Evolutionary conservation across 2,797 vertebrate species (phyloP), one percentile per base, ranked within the genome.

Genomic region (Phrynocephalus vlangalii): DNA sequence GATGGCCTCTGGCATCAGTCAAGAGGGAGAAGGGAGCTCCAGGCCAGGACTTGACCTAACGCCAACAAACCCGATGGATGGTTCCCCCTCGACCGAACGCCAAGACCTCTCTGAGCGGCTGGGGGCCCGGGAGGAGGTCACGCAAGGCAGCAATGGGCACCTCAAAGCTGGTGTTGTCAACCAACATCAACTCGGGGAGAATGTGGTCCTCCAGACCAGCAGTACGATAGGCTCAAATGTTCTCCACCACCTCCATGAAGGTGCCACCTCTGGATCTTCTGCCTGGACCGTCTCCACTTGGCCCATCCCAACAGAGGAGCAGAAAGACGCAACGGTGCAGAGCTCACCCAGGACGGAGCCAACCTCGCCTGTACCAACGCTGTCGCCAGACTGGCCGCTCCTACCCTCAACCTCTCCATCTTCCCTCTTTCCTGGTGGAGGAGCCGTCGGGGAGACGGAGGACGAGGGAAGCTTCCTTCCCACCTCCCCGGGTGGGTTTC

Each of bases 1-100:
- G 24, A 16, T 79, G 0, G 28, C 71, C 2, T 10, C 8, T 8
- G 0, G 28, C 2, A 1, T 0, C 0, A 0, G 48, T 10, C 24
- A 0, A n/a, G 0, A 6, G 26, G 79, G 38, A 0, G 30, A 6
- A n/a, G 86, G 48, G 72, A 38, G 28, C 13, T 3, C 70, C 6
- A 28, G 10, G 13, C 3, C 6, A 0, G 26, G 24, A 16, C 26
- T 28, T 5, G 13, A 26, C 28, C 13, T 2, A n/a, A 77, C 28
- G 5, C 4, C 1, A 9, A 26, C 10, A 3, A 18, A 1, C 6
- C 72, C n/a, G 0, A 11, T 13, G 9, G 77, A 60, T 7, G 30
- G 60, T 26, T 44, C 87, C 15, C 8, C 18, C 1, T 7, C 13
- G 2, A 60, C 60, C 0, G 30, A 82, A 50, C 26, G 24, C 48